Evolutionary conservation across 2,888 invertebrate genomes (phyloP), one percentile per base, ranked within the genome.

Genomic region (Ichneumoninae sp.): DNA sequence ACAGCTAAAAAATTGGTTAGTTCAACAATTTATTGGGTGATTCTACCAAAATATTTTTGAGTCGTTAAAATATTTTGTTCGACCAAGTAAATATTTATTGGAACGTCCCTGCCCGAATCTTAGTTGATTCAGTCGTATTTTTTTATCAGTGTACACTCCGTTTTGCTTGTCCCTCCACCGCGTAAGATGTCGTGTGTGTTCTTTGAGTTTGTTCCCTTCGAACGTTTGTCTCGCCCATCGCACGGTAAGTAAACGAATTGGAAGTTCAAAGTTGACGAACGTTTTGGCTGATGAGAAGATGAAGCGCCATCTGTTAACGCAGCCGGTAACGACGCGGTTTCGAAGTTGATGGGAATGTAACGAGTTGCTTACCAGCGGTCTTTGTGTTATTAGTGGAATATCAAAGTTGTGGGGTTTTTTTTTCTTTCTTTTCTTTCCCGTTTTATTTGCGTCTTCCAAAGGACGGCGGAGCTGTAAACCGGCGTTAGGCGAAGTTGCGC

Each of bases 401-500:
- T 30, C 33, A 13, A 36, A n/a, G 54, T 33, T 36, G 52, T 10
- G 2, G 26, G 26, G 1, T 26, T 47, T 6, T 52, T 19, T 10
- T 36, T 54, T 40, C 26, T 1, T 44, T n/a, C 63, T 33, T 71
- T 76, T 44, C 65, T 71, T 70, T 52, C 57, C 66, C 30, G 4
- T 50, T 65, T 65, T 52, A 50, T 65, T 22, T 36, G 13, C 13
- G n/a, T 36, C 57, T 19, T 30, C 33, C 36, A 22, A 65, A 65
- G 65, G 19, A 52, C 36, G n/a, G 36, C n/a, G 30, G 50, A 65
- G 19, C 63, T 65, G 6, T 13, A 33, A 19, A 65, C 30, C 50
- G 65, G 71, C 65, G 75, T 63, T 54, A 63, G 80, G 85, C 85
- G 87, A 44, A 65, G 30, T 47, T 36, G 50, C 50, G 30, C 85